Evolutionary conservation across 2,797 vertebrate genomes (phyloP).

Genomic region (Pterois miles): DNA sequence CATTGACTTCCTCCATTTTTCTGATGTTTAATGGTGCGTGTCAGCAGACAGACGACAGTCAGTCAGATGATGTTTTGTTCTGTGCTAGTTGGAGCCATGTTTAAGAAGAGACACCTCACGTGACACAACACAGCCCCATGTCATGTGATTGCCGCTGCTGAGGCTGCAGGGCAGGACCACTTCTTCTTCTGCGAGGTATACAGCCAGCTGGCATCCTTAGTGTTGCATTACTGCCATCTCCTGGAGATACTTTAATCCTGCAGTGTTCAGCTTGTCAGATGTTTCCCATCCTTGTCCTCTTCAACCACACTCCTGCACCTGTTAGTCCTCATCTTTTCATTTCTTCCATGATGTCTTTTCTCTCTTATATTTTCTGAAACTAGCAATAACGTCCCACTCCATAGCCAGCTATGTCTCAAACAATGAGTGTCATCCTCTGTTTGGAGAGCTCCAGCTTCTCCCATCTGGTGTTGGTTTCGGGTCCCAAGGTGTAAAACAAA

Average conservation of each 20-base stretch:
- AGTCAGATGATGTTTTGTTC: constrained; percentile 52
- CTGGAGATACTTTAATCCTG: neutral
- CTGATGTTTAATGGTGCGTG: neutral
- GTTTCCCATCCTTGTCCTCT: neutral
- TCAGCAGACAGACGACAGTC: constrained; percentile 8
- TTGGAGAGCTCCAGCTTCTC: no score
- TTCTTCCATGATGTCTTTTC: neutral
- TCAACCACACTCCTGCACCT: neutral
- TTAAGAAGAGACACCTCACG: constrained; percentile 63
- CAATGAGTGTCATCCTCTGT: no score
- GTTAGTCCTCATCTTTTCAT: neutral
- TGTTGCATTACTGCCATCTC: neutral
- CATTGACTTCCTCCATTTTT: constrained; percentile 6
- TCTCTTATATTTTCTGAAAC: neutral
- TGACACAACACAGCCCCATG: constrained; percentile 62
- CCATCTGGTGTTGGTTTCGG: no score
- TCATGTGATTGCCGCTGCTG: constrained; percentile 62
- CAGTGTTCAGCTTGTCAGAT: no score
- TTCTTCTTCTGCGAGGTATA: neutral
- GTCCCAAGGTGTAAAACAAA: no score
- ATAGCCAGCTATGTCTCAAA: no score
- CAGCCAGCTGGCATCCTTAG: neutral
- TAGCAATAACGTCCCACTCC: no score
- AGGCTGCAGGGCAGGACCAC: neutral
- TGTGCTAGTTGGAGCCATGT: constrained; percentile 75